Evolutionary conservation across 2,797 vertebrate genomes (phyloP), one percentile per base, ranked within the genome.

Genomic region (Rallus crepitans): DNA sequence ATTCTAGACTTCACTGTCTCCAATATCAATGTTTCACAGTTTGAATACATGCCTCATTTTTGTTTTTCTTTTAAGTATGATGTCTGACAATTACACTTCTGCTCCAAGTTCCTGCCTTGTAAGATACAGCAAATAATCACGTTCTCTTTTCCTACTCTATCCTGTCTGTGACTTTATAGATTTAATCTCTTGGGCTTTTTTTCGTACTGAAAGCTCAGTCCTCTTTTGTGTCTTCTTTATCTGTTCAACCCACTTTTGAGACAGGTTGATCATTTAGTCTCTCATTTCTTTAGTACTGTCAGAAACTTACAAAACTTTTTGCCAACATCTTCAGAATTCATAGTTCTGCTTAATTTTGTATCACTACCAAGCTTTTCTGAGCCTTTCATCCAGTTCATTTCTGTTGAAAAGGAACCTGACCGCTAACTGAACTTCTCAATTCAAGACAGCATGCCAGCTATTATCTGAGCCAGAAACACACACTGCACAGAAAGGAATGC

Each of bases 361-460:
- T 86, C 25, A 73, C 15, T 18, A 31, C 4, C 48, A 75, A 80
- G n/a, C 1, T 69, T 73, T 83, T 84, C 8, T 25, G 10, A 93
- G 39, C n/a, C 27, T 81, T 88, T 86, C 39, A 77, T 60, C 27
- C 27, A 39, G 16, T 60, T 65, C 19, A 39, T 57, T 87, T 93
- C 64, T 88, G 53, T 28, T 88, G 52, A 77, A 94, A 95, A 91
- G 31, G 39, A 86, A 78, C 59, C 60, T 79, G 64, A 71, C 50
- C 61, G 28, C 63, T 87, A 50, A 66, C 18, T n/a, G 50, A 75
- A 80, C 64, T 70, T 55, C 50, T 77, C 64, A 18, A 24, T 66
- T 91, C 90, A 93, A 71, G 71, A 60, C 39, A 77, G 52, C 28
- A 24, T 40, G 42, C 56, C 72, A 85, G 82, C 52, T 89, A 80